Percentiles rank a stretch among this genome's conserved stretches.
Conservation (phyloP, 2,113 vertebrate genomes). For the Hippocampus mohnikei region DNA sequence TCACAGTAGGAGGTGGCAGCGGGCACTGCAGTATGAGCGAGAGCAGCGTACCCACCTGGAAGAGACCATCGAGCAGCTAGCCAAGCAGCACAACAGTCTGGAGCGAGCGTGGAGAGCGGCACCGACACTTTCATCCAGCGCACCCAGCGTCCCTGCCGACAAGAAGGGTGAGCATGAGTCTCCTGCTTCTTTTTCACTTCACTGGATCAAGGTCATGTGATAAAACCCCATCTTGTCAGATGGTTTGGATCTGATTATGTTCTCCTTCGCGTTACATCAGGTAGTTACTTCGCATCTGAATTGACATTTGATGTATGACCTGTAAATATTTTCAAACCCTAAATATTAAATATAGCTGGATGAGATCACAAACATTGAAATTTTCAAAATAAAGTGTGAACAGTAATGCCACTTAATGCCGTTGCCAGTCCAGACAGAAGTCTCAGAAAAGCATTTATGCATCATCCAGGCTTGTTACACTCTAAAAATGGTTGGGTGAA, state of each 20-base stretch:
- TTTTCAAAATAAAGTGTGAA: not conserved
- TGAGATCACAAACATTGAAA: not conserved
- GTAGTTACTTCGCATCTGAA: not conserved
- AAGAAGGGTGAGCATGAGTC: conserved; percentile 75
- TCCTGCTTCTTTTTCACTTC: conserved; percentile 2
- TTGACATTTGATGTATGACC: no score
- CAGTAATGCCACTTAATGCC: not conserved
- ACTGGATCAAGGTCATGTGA: conserved; percentile 19
- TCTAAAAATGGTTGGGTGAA: conserved; percentile 19
- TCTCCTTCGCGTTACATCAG: not conserved
- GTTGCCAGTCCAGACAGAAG: conserved; percentile 5
- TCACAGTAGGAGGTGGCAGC: conserved; percentile 94
- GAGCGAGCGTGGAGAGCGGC: conserved; percentile 90
- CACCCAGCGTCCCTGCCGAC: conserved; percentile 59
- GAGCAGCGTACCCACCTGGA: conserved; percentile 92
- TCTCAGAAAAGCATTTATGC: not conserved
- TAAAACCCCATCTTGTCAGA: conserved; percentile 12
- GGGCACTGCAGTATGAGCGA: conserved; percentile 91
- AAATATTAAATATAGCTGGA: not conserved
- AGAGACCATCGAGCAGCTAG: conserved; percentile 95
- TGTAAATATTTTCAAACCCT: no score
- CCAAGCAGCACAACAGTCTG: conserved; percentile 97
- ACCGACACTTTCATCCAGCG: conserved; percentile 71
- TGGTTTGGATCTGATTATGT: conserved; percentile 14
- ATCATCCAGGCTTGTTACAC: conserved; percentile 29